These are phyloP conservation scores for Glyptemys insculpta DNA, from an alignment of 2,797 vertebrate genomes.

Conservation along the genomic window DNA sequence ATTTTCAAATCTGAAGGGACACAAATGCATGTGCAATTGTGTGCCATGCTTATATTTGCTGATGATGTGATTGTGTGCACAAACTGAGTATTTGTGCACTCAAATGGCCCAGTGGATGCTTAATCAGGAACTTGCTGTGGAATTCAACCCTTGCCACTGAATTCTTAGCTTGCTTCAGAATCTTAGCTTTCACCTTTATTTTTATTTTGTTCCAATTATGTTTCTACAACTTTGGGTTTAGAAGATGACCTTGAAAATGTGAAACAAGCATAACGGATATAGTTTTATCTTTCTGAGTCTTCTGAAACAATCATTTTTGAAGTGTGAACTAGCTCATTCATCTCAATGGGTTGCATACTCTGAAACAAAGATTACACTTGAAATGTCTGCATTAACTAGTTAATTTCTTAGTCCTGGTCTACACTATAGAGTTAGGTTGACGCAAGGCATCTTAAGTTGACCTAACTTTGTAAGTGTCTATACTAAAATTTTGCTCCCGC, in stretches of 20 bases:
- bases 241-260: background rate
- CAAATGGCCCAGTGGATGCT: background rate
- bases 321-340: background rate
- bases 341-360: background rate
- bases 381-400: background rate
- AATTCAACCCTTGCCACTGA: background rate
- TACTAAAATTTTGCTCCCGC: background rate
- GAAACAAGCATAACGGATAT: background rate
- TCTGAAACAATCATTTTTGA: background rate
- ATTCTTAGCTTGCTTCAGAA: accelerated
- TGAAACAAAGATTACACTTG: background rate
- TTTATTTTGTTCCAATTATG: background rate
- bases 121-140: background rate
- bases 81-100: accelerated
- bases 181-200: background rate
- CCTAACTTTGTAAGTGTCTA: background rate
- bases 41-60: background rate
- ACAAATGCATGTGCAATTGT: background rate
- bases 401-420: background rate
- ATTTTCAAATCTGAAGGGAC: background rate
- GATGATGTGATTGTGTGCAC: background rate
- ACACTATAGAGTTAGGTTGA: background rate
- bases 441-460: background rate
- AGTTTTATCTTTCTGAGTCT: background rate
- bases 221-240: background rate